phyloP scores from a whole-genome alignment of 1,140 invertebrate genomes.

The Elysia chlorotica region DNA sequence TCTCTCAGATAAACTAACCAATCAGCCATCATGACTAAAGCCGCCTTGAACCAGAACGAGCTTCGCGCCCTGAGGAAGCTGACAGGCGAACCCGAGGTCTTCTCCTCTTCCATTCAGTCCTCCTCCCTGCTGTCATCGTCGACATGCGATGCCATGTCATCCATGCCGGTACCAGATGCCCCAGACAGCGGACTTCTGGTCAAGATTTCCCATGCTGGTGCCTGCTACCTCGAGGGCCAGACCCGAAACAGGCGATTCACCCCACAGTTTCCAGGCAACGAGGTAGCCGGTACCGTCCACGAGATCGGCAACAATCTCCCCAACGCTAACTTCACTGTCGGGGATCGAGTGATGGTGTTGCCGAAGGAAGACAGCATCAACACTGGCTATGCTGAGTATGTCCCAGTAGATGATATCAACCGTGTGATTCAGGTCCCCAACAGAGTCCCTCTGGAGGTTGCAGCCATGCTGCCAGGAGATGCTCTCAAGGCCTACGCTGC shows the following conservation, averaged over 20 bases:
- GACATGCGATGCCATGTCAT: conserved; percentile 24
- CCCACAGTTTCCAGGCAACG: conserved; percentile 50
- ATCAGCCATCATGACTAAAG: conserved; percentile 30
- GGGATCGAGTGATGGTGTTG: conserved; percentile 47
- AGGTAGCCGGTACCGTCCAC: conserved; percentile 48
- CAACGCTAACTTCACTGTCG: conserved; percentile 45
- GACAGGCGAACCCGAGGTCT: not conserved
- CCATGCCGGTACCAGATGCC: conserved; percentile 27
- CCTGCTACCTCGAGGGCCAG: conserved; percentile 49
- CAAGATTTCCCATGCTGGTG: conserved; percentile 46
- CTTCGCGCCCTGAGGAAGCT: conserved; percentile 24
- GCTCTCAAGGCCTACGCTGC: conserved; percentile 52
- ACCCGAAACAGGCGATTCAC: conserved; percentile 37
- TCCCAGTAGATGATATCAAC: conserved; percentile 41
- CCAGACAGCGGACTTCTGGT: conserved; percentile 34
- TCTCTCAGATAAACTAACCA: too few relatives aligned
- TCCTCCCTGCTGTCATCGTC: conserved; percentile 6
- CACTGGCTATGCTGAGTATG: conserved; percentile 46
- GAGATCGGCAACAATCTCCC: conserved; percentile 46
- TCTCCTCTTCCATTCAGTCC: conserved; percentile 6
- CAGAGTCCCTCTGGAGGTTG: conserved; percentile 44
- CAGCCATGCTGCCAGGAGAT: conserved; percentile 51
- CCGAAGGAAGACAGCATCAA: conserved; percentile 37
- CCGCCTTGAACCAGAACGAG: conserved; percentile 31
- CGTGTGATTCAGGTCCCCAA: conserved; percentile 46